Base-by-base conservation (phyloP, 2,888 invertebrate genomes). In the Xanthostigma xanthostigma region DNA sequence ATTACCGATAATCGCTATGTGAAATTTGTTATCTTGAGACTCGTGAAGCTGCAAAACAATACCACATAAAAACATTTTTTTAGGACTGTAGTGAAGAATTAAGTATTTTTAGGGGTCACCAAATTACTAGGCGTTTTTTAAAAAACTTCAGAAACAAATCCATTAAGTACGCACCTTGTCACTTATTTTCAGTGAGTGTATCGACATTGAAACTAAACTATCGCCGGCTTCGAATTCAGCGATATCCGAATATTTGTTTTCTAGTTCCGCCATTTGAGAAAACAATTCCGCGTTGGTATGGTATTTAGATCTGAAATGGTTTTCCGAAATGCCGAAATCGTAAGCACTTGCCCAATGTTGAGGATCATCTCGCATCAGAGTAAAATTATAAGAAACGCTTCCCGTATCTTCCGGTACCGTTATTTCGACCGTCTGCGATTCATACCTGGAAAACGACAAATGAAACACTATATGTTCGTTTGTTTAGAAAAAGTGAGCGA, bases 291-390 rank as follows among this genome's bases (percentile, higher is more conserved):
- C 60, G 51, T 79, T 76, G 1, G 71, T 70, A 59, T 82, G 78
- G 63, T 88, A 89, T 9, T 70, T 67, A 0, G 78, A 77, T 49
- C 72, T 67, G 57, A 76, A 72, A 54, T 83, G 76, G 62, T 84
- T 84, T 54, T 80, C 78, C 50, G 77, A 68, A 65, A 70, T 69
- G 65, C 72, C 84, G 72, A 72, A 81, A 67, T 89, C 89, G 62
- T 88, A 83, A 0, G 82, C 84, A 8, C 83, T 83, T 0, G 85
- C 80, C 92, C 92, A 93, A 61, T 86, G 83, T 54, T 79, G 74
- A 0, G 84, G 81, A 63, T 86, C 84, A 60, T 85, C 80, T n/a
- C 80, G 75, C 76, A 84, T 81, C 41, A 94, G 69, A 0, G 83
- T 84, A 58, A 92, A 83, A 67, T 92, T 86, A 52, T 81, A 70